Conservation (phyloP, 1,140 invertebrate genomes). For the Bombus pyrosoma region DNA sequence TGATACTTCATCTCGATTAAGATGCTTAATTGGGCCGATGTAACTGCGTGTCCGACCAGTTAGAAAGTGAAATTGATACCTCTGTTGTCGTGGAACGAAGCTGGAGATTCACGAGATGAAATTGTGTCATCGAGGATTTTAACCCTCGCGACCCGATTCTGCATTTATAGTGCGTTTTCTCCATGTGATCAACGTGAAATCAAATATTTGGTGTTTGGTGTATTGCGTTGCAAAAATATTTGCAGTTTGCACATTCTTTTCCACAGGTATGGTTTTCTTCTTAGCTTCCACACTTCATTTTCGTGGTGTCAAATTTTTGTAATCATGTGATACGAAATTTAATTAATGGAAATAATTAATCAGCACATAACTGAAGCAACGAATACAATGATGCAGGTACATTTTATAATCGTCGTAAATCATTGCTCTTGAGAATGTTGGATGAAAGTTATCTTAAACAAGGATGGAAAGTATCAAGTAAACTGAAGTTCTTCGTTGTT, state of each 20-base stretch:
- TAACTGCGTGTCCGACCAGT: neutral
- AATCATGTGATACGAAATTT: neutral
- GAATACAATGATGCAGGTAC: neutral
- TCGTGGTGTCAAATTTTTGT: neutral
- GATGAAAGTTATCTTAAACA: no score
- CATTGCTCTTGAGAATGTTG: no score
- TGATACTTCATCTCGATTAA: neutral
- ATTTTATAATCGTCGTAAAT: neutral
- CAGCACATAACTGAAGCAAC: neutral
- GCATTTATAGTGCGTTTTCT: neutral
- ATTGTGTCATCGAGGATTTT: neutral
- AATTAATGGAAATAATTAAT: neutral
- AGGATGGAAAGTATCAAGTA: no score
- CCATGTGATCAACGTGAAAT: neutral
- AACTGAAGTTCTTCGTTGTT: no score
- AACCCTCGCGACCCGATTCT: neutral
- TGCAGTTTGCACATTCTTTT: neutral
- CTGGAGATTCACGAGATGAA: neutral
- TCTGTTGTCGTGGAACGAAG: neutral
- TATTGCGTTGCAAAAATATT: neutral
- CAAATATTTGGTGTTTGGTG: neutral
- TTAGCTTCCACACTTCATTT: neutral
- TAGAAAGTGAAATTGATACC: neutral
- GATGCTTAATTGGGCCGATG: neutral
- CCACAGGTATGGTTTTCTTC: neutral